Base-by-base conservation (phyloP, 2,888 invertebrate species). In the Petrophora chlorosata region DNA sequence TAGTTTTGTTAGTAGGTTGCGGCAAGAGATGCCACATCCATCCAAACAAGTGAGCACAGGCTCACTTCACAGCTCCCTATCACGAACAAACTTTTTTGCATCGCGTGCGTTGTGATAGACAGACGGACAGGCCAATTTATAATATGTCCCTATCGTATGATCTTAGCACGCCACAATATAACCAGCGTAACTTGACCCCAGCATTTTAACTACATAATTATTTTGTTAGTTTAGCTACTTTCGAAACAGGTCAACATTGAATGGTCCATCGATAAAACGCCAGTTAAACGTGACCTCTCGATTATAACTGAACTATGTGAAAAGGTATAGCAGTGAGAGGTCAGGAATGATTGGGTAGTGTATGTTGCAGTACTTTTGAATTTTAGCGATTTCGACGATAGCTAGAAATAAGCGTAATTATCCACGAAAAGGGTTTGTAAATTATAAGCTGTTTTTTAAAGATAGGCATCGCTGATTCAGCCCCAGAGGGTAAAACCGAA, bases 41-140 rank as follows among this genome's bases (percentile, higher is more conserved):
- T 5, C 9, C n/a, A 5, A 12, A 7, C 8, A 3, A 4, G 9
- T 19, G 23, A 16, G 25, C 3, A 17, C 12, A 30, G 3, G 16
- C 10, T 3, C 25, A 7, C 2, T 25, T 40, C 46, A 23, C 1
- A 34, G 8, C 32, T 44, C 29, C 22, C 42, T 46, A 59, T 61
- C 60, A 56, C 56, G 59, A 47, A 67, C 67, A 49, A 77, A 78
- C 68, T 85, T 88, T 83, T 89, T 88, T 82, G 83, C 83, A 84
- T 89, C 84, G 89, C 89, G 89, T 89, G 89, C 67, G 53, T 23
- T 67, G 77, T 87, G 88, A 87, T 88, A 86, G 87, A 85, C 85
- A 80, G 84, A 84, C 84, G 79, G 88, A 85, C 88, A 81, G 85
- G 73, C 78, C 79, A 87, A 89, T 89, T 88, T 89, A 89, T 87